Percentiles rank a stretch among this genome's conserved stretches.
Conservation (phyloP, 2,888 invertebrate species). For the Ochropleura plecta region DNA sequence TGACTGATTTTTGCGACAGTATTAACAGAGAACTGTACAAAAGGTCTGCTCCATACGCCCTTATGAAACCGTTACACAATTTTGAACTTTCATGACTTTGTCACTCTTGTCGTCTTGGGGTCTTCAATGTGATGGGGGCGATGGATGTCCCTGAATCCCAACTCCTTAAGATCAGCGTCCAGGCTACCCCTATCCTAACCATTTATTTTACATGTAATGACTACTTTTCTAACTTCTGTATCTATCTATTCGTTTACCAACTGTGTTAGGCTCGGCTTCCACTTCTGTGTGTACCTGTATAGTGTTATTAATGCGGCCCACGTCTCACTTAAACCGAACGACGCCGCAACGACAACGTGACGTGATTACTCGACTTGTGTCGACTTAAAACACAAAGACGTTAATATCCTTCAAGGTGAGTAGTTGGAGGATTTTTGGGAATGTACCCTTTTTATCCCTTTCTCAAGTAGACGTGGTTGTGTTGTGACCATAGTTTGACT, state of each 20-base stretch:
- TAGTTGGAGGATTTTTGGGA: slow-evolving; percentile 34
- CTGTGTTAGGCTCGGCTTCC: not conserved
- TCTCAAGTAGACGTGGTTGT: slow-evolving; percentile 17
- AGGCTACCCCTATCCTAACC: too few species aligned
- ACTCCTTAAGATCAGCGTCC: too few species aligned
- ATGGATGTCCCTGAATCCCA: too few species aligned
- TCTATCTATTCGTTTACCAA: not conserved
- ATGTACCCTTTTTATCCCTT: slow-evolving; percentile 8
- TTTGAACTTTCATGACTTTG: not conserved
- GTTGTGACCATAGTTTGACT: not conserved
- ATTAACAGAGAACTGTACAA: not conserved
- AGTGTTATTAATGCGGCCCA: slow-evolving; percentile 70
- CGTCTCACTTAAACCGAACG: slow-evolving; percentile 69
- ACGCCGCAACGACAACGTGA: slow-evolving; percentile 65
- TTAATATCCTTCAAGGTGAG: slow-evolving; percentile 46
- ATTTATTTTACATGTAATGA: not conserved
- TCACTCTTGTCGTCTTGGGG: too few species aligned
- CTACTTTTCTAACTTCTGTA: not conserved
- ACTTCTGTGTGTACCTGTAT: not conserved
- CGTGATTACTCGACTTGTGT: slow-evolving; percentile 56
- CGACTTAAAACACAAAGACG: slow-evolving; percentile 58
- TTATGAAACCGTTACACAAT: not conserved
- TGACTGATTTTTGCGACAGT: slow-evolving; percentile 68
- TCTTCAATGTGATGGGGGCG: too few species aligned
- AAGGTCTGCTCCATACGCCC: not conserved